Percentiles rank a stretch among this genome's conserved stretches.
These are phyloP conservation scores for Archaeoteleia sp. DNA, from an alignment of 2,888 invertebrate species.

Conservation along the genomic window DNA sequence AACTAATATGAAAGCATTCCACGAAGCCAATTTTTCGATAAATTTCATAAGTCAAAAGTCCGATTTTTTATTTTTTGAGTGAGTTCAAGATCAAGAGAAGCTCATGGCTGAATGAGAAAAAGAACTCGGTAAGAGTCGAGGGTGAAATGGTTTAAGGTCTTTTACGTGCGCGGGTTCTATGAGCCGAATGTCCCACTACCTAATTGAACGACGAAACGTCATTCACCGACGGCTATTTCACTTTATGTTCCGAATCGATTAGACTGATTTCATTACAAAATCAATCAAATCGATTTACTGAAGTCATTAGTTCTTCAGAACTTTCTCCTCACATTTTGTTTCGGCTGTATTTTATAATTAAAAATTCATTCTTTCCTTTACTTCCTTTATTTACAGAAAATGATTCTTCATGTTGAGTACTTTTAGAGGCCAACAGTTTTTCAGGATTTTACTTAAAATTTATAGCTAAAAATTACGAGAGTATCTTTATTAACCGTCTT, in stretches of 20 bases:
- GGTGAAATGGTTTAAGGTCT: not conserved
- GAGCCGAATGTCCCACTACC: not conserved
- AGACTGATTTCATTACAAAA: not conserved
- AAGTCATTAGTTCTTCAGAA: not conserved
- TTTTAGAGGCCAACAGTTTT: slow-evolving; percentile 20
- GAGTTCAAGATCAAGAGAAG: too few species aligned
- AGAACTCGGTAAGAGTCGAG: too few species aligned
- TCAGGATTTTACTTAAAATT: slow-evolving; percentile 25
- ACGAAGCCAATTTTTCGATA: too few species aligned
- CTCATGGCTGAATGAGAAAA: too few species aligned
- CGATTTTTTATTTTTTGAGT: too few species aligned
- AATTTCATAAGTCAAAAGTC: too few species aligned
- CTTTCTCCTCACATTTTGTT: too few species aligned
- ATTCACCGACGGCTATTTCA: not conserved
- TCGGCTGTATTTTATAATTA: not conserved
- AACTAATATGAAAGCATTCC: too few species aligned
- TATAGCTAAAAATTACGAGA: slow-evolving; percentile 29
- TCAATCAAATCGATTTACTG: not conserved
- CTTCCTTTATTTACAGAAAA: not conserved
- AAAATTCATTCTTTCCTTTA: not conserved
- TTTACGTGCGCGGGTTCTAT: not conserved
- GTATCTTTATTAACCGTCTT: slow-evolving; percentile 33
- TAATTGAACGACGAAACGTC: not conserved
- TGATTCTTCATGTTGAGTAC: not conserved
- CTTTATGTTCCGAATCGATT: not conserved